These are phyloP conservation scores for Polyploca ridens DNA, from an alignment of 2,888 invertebrate genomes.

Conservation along the genomic window DNA sequence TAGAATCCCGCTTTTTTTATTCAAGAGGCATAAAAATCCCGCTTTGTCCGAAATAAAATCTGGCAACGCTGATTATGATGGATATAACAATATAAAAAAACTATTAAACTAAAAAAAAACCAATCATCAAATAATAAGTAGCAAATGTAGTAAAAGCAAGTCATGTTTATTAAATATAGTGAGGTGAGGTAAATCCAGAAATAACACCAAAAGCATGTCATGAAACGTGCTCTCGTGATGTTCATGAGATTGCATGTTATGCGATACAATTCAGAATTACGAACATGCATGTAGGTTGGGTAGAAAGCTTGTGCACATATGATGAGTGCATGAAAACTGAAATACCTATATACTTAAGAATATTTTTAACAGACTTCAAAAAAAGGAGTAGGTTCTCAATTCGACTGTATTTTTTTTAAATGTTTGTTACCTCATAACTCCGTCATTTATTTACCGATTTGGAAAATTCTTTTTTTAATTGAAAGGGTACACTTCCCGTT, in stretches of 20 bases:
- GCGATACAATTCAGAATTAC: not conserved
- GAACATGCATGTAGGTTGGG: not conserved
- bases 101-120: not conserved
- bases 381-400: too few relatives aligned
- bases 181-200: slow-evolving; percentile 5
- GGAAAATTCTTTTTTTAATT: too few relatives aligned
- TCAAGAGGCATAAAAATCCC: too few relatives aligned
- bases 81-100: not conserved
- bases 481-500: too few relatives aligned
- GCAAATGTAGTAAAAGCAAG: not conserved
- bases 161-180: not conserved
- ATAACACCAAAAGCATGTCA: slow-evolving; percentile 23
- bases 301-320: not conserved
- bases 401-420: too few relatives aligned
- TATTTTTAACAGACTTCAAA: too few relatives aligned
- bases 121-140: not conserved
- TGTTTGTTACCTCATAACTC: too few relatives aligned
- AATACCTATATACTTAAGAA: too few relatives aligned
- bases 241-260: not conserved
- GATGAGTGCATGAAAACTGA: not conserved
- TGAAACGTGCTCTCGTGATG: slow-evolving; percentile 19
- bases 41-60: too few relatives aligned
- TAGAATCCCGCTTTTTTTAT: too few relatives aligned
- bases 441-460: too few relatives aligned
- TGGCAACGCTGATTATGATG: not conserved